Conservation (phyloP, 2,797 vertebrate species). For the Octomys mimax region DNA sequence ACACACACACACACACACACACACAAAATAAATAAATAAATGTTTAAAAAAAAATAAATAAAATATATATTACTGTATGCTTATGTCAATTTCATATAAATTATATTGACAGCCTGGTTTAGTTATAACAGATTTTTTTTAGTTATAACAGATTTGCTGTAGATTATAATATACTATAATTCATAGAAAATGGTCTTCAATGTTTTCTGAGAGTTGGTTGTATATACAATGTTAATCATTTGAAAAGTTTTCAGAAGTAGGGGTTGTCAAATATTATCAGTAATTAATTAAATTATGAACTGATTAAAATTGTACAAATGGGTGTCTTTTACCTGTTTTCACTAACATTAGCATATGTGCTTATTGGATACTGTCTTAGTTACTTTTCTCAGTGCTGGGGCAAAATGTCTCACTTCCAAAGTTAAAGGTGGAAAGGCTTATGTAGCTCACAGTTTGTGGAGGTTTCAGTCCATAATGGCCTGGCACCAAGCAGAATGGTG, state of each 20-base stretch:
- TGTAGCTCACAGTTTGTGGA: background rate
- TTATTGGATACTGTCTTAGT: background rate
- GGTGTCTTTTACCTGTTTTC: background rate
- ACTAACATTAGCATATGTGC: background rate
- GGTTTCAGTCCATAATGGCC: background rate
- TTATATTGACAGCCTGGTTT: background rate
- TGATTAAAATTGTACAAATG: background rate
- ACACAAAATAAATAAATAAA: too few species aligned
- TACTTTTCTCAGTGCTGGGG: background rate
- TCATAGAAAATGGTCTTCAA: conserved; percentile 37
- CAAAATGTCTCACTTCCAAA: background rate
- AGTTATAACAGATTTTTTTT: background rate
- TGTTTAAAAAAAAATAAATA: too few species aligned
- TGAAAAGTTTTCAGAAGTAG: conserved; percentile 31
- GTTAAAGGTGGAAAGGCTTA: background rate
- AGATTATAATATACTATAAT: conserved; percentile 45
- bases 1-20: too few species aligned
- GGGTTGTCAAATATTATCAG: background rate
- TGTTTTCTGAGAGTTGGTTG: background rate
- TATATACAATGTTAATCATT: background rate
- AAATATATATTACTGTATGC: background rate
- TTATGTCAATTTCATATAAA: conserved; percentile 50
- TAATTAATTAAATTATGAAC: background rate
- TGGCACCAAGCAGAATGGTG: background rate
- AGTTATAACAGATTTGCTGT: background rate